A percentile compares a stretch with the other conserved stretches of the same genome.
phyloP scores from a whole-genome alignment of 2,888 invertebrate species.

The Chrysolina americana region DNA sequence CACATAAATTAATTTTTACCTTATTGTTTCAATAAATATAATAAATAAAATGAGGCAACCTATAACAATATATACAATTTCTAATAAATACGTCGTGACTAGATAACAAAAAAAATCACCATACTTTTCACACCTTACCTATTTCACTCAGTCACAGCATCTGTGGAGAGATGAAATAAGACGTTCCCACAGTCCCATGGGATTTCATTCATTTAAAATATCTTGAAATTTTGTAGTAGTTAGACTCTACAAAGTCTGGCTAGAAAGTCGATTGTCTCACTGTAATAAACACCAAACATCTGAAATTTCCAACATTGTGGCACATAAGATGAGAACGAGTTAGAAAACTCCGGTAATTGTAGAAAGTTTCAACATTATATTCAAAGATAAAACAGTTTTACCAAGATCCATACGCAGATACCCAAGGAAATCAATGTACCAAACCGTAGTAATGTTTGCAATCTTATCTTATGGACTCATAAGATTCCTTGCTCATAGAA shows the following conservation, averaged over 20 bases:
- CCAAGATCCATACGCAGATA: background rate
- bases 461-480: too few species aligned
- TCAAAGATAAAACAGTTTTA: background rate
- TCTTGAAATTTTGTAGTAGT: conserved; percentile 5
- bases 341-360: background rate
- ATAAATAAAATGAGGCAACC: conserved; percentile 49
- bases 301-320: background rate
- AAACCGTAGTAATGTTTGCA: background rate
- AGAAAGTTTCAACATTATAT: background rate
- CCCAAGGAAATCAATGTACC: background rate
- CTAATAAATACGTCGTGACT: conserved; percentile 50
- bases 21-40: conserved; percentile 50
- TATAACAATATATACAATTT: conserved; percentile 54
- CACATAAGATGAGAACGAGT: background rate
- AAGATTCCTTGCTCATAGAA: too few species aligned
- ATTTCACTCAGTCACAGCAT: conserved; percentile 23
- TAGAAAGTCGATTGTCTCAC: conserved; percentile 15
- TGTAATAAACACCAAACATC: background rate
- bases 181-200: background rate
- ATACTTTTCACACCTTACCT: conserved; percentile 33
- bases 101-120: conserved; percentile 51
- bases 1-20: conserved; percentile 32
- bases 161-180: conserved; percentile 7
- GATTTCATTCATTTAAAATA: background rate
- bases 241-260: conserved; percentile 13